Evolutionary conservation across 2,888 invertebrate genomes (phyloP).

Genomic region (Drosophila mulleri): DNA sequence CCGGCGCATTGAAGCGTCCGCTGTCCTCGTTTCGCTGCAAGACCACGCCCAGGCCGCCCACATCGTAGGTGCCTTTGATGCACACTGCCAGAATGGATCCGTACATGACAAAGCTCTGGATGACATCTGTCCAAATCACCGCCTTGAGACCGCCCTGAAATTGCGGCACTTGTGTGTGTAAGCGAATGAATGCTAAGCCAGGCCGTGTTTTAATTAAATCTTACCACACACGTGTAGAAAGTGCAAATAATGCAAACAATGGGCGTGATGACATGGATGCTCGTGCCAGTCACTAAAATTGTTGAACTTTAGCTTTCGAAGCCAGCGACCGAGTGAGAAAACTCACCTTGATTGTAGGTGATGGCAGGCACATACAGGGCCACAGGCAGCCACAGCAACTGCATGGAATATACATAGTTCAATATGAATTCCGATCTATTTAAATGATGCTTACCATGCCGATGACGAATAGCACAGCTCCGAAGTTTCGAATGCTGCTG

Average conservation of each 20-base stretch:
- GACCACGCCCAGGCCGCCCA: constrained; percentile 89
- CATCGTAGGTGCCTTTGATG: constrained; percentile 90
- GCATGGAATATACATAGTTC: constrained; percentile 12
- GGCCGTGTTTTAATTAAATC: constrained; percentile 49
- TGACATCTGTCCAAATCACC: constrained; percentile 93
- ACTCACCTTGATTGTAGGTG: constrained; percentile 91
- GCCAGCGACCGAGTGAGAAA: constrained; percentile 4
- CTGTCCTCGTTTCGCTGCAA: constrained; percentile 89
- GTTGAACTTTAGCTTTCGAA: constrained; percentile 12
- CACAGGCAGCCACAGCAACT: constrained; percentile 83
- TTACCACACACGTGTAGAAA: constrained; percentile 96
- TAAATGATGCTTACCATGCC: constrained; percentile 87
- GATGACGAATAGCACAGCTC: constrained; percentile 89
- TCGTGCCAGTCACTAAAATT: constrained; percentile 87
- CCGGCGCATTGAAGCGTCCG: constrained; percentile 89
- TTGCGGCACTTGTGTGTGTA: neutral
- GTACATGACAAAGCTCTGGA: constrained; percentile 91
- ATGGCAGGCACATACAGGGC: constrained; percentile 90
- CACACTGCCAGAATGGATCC: constrained; percentile 90
- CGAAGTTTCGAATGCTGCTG: constrained; percentile 89
- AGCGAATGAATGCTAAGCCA: too few species aligned
- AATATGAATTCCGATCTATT: neutral
- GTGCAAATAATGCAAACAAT: constrained; percentile 92
- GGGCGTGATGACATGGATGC: constrained; percentile 92
- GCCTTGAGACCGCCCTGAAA: constrained; percentile 91